Base-by-base conservation (phyloP, 2,888 invertebrate genomes). In the Hypercompe scribonia region DNA sequence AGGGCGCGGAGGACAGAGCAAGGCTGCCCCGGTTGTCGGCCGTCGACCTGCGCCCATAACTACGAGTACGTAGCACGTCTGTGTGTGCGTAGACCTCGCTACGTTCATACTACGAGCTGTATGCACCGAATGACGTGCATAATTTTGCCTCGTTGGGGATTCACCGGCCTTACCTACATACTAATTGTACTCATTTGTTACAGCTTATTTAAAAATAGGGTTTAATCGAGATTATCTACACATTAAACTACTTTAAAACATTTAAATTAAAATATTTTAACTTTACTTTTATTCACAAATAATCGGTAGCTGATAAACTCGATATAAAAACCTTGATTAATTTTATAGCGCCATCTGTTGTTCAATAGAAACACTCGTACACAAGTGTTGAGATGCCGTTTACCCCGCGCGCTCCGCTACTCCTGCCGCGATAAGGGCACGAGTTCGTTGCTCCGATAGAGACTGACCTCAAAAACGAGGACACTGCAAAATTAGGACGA, bases 391-490 rank as follows among this genome's bases (percentile, higher is more conserved):
- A 77, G 79, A 81, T 85, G 86, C 82, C 81, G 84, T 85, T 80
- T 87, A 81, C 85, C 80, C 88, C 88, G 88, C 88, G 80, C 90
- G 87, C 87, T 85, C 89, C 88, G 86, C 88, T 81, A 83, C 87
- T 89, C 90, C 90, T 91, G 84, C 90, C 91, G 92, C 94, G 94
- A 95, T 95, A 96, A 96, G 95, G 96, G 95, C 96, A 95, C 90
- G 93, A 92, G 96, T 96, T 96, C 96, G 95, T 95, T 94, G 96
- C 94, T 91, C 96, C 93, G 92, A 93, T 94, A 95, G 93, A 94
- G 93, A 96, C 96, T 96, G 96, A 97, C 96, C 96, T 97, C 96
- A 96, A 96, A 96, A 96, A 97, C 96, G 96, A 96, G 97, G 97
- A 96, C 96, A 96, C 96, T 96, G 96, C 96, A 96, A 96, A 96